Conservation (phyloP, 2,113 vertebrate species). For the Quiscalus mexicanus region DNA sequence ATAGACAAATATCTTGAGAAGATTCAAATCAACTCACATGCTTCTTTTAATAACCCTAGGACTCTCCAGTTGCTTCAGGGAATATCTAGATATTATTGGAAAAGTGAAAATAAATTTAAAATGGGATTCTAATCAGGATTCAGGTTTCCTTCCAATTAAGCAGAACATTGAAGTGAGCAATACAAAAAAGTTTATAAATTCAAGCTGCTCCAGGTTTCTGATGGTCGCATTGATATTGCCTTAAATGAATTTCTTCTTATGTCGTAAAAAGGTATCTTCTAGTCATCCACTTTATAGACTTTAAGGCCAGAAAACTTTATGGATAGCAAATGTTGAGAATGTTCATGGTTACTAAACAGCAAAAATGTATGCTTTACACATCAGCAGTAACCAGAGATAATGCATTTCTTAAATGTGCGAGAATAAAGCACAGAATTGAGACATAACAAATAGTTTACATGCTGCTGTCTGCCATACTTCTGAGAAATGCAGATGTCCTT, state of each 20-base stretch:
- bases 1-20: not conserved
- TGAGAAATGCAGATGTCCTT: not conserved
- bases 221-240: not conserved
- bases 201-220: not conserved
- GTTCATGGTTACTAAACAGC: not conserved
- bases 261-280: not conserved
- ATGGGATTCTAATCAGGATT: not conserved
- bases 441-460: not conserved
- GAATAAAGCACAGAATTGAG: not conserved
- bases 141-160: not conserved
- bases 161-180: not conserved
- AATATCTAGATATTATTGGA: not conserved
- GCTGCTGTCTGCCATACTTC: not conserved
- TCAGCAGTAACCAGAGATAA: not conserved
- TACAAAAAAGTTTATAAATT: not conserved
- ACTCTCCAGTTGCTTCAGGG: not conserved
- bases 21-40: not conserved
- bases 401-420: accelerated
- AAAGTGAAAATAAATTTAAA: constrained; percentile 1
- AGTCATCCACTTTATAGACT: not conserved
- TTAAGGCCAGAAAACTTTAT: not conserved
- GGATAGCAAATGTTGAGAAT: not conserved
- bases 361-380: not conserved
- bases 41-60: not conserved
- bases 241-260: not conserved